Conservation (phyloP, 2,888 invertebrate genomes). For the Thymelicus lineola region DNA sequence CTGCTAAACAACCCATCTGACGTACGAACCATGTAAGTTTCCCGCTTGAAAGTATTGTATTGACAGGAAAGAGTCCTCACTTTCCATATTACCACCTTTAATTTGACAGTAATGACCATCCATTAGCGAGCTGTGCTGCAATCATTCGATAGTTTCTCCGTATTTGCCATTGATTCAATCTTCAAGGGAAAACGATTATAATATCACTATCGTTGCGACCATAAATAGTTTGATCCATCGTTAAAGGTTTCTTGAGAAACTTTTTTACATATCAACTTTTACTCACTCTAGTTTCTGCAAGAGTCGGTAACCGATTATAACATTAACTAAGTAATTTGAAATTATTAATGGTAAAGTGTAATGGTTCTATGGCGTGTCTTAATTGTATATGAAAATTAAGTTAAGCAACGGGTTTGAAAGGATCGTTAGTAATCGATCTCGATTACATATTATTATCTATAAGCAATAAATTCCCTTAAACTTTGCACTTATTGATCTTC, state of each 20-base stretch:
- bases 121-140: slow-evolving; percentile 47
- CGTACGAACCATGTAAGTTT: slow-evolving; percentile 34
- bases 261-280: slow-evolving; percentile 29
- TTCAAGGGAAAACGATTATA: slow-evolving; percentile 43
- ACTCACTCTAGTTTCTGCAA: slow-evolving; percentile 7
- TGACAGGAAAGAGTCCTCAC: slow-evolving; percentile 54
- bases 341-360: too few species aligned
- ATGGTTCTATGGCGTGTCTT: too few species aligned
- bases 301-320: slow-evolving; percentile 16
- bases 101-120: slow-evolving; percentile 58
- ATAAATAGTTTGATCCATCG: slow-evolving; percentile 16
- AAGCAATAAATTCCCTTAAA: too few species aligned
- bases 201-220: slow-evolving; percentile 28
- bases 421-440: too few species aligned
- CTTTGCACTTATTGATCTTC: too few species aligned
- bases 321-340: neutral
- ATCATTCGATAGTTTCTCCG: slow-evolving; percentile 32
- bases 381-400: too few species aligned
- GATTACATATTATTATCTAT: too few species aligned
- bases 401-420: too few species aligned
- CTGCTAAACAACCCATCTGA: slow-evolving; percentile 25
- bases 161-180: slow-evolving; percentile 44
- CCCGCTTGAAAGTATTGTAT: slow-evolving; percentile 48
- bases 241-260: slow-evolving; percentile 28
- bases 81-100: slow-evolving; percentile 53